Evolutionary conservation across 2,797 vertebrate genomes (phyloP), one percentile per base, ranked within the genome.

Genomic region (Silurus aristotelis): DNA sequence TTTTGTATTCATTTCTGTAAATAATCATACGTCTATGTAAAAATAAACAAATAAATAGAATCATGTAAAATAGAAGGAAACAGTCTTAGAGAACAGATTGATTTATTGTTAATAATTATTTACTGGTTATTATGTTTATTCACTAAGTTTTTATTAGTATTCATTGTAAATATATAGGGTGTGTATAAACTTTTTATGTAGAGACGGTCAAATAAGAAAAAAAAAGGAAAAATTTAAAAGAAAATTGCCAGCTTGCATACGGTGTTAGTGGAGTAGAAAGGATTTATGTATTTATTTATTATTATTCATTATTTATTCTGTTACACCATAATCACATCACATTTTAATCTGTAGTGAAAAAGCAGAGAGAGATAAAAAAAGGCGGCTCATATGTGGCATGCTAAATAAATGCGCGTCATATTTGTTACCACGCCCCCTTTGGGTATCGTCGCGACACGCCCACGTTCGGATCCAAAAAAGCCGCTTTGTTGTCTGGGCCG

Each of bases 381-480:
- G 7, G 52, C 68, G 48, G 20, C 83, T 66, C 43, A 80, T 52
- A 86, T 87, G 87, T 85, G 84, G 80, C 89, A 81, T 88, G 90
- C 89, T 91, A 82, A 92, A n/a, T 87, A 90, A 91, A 94, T 92
- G 94, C 93, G 90, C 93, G 94, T 91, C 92, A 93, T 92, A 92
- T 93, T 91, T 91, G 87, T 83, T 84, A 56, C 75, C 83, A 85
- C 79, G 85, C 92, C 93, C 90, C 92, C 93, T 93, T 93, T 91
- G 93, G 92, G 93, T 93, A 91, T 90, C 90, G 90, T 91, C 87
- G 90, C 91, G 89, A 90, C 89, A 88, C 89, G 85, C 87, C 87
- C 92, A 92, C 93, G 89, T 91, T 91, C 91, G 93, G 94, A 93
- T 93, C 93, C 25, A 12, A 91, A 92, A 93, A 95, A 94, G 86